Base-by-base conservation (phyloP, 2,888 invertebrate genomes). In the Rutpela maculata region DNA sequence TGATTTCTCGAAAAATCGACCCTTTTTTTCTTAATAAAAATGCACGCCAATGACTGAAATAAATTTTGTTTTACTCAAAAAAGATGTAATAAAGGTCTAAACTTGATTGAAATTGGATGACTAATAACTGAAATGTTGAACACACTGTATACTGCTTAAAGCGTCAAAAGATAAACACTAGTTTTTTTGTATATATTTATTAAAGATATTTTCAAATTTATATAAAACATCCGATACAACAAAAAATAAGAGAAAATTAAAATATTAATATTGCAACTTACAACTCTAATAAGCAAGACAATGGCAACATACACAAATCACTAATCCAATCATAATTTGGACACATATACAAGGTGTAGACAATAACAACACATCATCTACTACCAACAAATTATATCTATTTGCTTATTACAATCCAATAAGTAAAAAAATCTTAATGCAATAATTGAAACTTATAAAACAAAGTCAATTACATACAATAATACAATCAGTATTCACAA, bases 251-350 rank as follows among this genome's bases (percentile, higher is more conserved):
- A 79, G 78, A 83, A 78, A 81, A 81, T 75, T 78, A 83, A 81
- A 82, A 82, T 80, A 83, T 81, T 83, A 84, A 84, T 84, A 84
- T 85, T 83, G 84, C 84, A 84, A 83, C 81, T 82, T 79, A 80
- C 76, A 82, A 74, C 75, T 82, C 80, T 80, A 77, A 82, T 74
- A 84, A 84, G 86, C 86, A 86, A 86, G 85, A 87, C 82, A 85
- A 80, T 86, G 87, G 87, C 87, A 86, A 87, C 85, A 82, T 84
- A 81, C 78, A 83, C 81, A 78, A 82, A 85, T 85, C 83, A 85
- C 83, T 83, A 82, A 82, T 82, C 81, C 81, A 82, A 81, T 69
- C 60, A 78, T 77, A 78, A 82, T 81, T 80, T 82, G 81, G 82
- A 84, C 80, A 79, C 82, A 82, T 79, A 71, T 63, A 80, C 78